Percentiles rank a stretch among this genome's conserved stretches.
These are phyloP conservation scores for Drosophila varians DNA, from an alignment of 1,140 invertebrate genomes.

Conservation along the genomic window DNA sequence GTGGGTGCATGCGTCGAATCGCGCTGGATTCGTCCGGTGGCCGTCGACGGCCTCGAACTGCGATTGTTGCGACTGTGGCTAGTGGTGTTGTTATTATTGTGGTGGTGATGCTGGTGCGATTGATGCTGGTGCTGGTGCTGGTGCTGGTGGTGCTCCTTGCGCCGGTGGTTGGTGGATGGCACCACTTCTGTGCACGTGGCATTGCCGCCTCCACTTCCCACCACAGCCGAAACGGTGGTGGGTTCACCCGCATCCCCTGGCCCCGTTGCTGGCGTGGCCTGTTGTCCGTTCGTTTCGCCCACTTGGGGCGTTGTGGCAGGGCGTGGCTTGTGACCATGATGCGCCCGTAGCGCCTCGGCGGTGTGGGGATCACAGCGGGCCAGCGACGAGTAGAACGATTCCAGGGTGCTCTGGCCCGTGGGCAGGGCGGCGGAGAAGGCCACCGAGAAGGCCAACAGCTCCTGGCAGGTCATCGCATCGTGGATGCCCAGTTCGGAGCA, in stretches of 20 bases:
- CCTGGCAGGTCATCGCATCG: constrained; percentile 93
- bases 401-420: constrained; percentile 92
- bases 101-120: constrained; percentile 20
- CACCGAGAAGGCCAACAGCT: constrained; percentile 94
- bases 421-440: constrained; percentile 95
- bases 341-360: constrained; percentile 63
- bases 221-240: constrained; percentile 16
- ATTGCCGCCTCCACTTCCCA: not conserved
- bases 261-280: not conserved
- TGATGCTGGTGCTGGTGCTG: constrained; percentile 33
- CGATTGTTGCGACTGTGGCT: constrained; percentile 57
- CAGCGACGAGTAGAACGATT: constrained; percentile 91
- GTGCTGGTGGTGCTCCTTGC: constrained; percentile 25
- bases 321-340: constrained; percentile 28
- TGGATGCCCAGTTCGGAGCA: constrained; percentile 85
- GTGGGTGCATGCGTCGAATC: constrained; percentile 44
- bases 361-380: constrained; percentile 86
- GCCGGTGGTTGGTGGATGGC: not conserved
- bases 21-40: not conserved
- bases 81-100: constrained; percentile 58
- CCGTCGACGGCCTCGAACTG: constrained; percentile 11
- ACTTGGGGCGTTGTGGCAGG: not conserved
- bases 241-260: constrained; percentile 4
- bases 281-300: not conserved
- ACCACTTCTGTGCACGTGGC: not conserved